Base-by-base conservation (phyloP, 2,797 vertebrate species). In the Argya squamiceps region DNA sequence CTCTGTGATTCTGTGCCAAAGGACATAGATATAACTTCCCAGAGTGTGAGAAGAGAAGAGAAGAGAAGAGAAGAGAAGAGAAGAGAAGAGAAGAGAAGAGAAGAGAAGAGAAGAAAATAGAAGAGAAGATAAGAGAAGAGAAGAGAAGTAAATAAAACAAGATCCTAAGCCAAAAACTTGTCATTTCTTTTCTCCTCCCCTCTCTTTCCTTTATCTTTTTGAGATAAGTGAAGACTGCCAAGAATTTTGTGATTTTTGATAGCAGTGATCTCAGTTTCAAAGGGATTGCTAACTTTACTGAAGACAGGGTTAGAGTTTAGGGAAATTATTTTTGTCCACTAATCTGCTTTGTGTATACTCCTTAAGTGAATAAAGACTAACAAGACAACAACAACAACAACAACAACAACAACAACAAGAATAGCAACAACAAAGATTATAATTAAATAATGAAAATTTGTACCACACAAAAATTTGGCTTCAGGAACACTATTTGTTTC, bases 11-110 rank as follows among this genome's bases (percentile, higher is more conserved):
- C 30, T 80, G 34, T 58, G 26, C 43, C 39, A 43, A 47, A 58
- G 11, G 17, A 58, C 17, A 29, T 2, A 21, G 18, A 16, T 0
- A 0, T 36, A 29, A 69, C 18, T 73, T n/a, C 11, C 1, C 15
- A 50, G 7, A 23, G 47, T 49, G 23, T 5, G 5, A 18, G 23
- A 36, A n/a, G n/a, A n/a, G n/a, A n/a, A n/a, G n/a, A n/a, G n/a
- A n/a, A n/a, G n/a, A n/a, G n/a, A n/a, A n/a, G n/a, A n/a, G n/a
- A n/a, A n/a, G n/a, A n/a, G n/a, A n/a, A n/a, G n/a, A n/a, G n/a
- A n/a, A n/a, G n/a, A n/a, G n/a, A n/a, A n/a, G n/a, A n/a, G n/a
- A n/a, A n/a, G n/a, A n/a, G n/a, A n/a, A n/a, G n/a, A n/a, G n/a
- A 12, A 21, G 3, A 15, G 24, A 36, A 20, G 7, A 8, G 43